Evolutionary conservation across 2,113 vertebrate genomes (phyloP), one percentile per base, ranked within the genome.

Genomic region (Glaucomys volans): DNA sequence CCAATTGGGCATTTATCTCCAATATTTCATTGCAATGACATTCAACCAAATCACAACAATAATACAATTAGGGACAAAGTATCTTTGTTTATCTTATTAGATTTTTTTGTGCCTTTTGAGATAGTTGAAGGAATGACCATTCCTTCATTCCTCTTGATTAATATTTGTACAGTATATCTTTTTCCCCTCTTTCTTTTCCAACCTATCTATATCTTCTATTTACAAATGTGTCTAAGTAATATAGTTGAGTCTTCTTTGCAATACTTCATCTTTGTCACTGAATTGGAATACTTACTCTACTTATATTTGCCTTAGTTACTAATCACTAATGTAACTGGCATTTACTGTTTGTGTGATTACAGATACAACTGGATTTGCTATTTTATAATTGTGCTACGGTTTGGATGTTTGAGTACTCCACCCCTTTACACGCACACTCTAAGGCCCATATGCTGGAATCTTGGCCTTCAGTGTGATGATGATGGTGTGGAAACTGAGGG

Each of bases 261-360:
- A n/a, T n/a, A n/a, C n/a, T n/a, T n/a, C n/a, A n/a, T 76, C 47
- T 77, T 77, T 85, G 50, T 85, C 40, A 57, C 69, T 90, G 77
- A 94, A 67, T 44, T 90, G 32, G 24, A 62, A 62, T 28, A 59
- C 28, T 66, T 59, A 62, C 28, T 66, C 77, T 88, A 42, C 54
- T 52, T 74, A 64, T 2, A 76, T 37, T 75, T 90, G n/a, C 35
- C 59, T 28, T 62, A 62, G 67, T 83, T 54, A 47, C 62, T 84
- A 84, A 62, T 91, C 62, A 47, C 13, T 91, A 72, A 82, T 62
- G n/a, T 28, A 44, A 74, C 26, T 62, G 30, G 79, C n/a, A 67
- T 50, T 83, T 44, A 44, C 40, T 64, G 44, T 28, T 57, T 72
- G 57, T n/a, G 5, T 24, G 59, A 59, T 42, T 59, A 8, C 50